phyloP scores from a whole-genome alignment of 2,797 vertebrate genomes.

The Sebastes trivittatus region DNA sequence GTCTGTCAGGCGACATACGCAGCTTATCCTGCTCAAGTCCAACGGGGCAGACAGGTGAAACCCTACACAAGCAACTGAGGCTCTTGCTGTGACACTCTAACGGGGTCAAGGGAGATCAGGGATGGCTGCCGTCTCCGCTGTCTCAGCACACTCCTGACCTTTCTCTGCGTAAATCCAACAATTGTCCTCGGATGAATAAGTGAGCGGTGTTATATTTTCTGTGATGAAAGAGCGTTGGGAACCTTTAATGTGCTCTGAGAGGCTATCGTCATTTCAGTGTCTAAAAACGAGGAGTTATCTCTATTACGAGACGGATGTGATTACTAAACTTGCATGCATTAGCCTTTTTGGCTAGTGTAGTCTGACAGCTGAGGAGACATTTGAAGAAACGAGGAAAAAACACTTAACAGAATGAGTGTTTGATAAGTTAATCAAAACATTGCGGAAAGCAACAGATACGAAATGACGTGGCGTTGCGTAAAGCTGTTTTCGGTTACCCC shows the following conservation, averaged over 20 bases:
- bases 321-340: neutral
- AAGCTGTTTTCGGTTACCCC: constrained; percentile 27
- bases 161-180: constrained; percentile 36
- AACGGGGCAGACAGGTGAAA: constrained; percentile 67
- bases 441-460: constrained; percentile 19
- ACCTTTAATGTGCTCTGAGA: constrained; percentile 1
- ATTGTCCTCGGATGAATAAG: constrained; percentile 21
- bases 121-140: constrained; percentile 24
- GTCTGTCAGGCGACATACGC: constrained; percentile 23
- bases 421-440: constrained; percentile 26
- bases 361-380: neutral
- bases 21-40: constrained; percentile 44
- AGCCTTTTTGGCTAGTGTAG: neutral
- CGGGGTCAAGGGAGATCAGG: constrained; percentile 37
- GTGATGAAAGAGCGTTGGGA: neutral
- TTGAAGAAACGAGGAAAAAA: neutral
- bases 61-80: constrained; percentile 43
- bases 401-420: neutral
- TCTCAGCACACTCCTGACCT: constrained; percentile 33
- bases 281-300: neutral
- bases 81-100: constrained; percentile 42
- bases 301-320: neutral
- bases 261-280: neutral
- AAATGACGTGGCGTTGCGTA: neutral
- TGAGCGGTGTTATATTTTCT: constrained; percentile 18